Conservation (phyloP, 2,113 vertebrate species). For the Gallinago media region DNA sequence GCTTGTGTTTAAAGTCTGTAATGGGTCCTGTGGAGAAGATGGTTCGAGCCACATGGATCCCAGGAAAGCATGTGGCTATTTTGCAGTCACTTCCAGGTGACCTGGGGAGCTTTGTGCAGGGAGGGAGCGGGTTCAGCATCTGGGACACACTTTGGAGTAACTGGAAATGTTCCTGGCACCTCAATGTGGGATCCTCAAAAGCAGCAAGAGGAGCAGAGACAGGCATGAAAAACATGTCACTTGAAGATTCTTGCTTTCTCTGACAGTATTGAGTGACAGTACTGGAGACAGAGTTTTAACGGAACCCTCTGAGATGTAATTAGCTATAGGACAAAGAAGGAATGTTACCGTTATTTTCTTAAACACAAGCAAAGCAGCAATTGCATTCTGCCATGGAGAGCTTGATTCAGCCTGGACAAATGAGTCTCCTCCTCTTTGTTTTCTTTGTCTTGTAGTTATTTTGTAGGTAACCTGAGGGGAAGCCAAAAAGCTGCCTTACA, state of each 20-base stretch:
- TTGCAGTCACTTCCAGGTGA: background rate
- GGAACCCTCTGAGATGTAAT: background rate
- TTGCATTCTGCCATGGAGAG: background rate
- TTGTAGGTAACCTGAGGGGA: background rate
- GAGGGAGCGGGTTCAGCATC: background rate
- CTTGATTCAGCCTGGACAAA: background rate
- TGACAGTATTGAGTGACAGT: background rate
- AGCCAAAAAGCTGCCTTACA: background rate
- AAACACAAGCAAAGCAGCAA: background rate
- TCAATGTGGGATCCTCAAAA: background rate
- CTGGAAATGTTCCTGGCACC: background rate
- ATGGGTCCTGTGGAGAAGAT: fast-evolving
- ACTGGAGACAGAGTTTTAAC: background rate
- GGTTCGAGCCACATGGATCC: fast-evolving
- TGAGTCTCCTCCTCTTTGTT: background rate
- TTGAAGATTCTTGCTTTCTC: background rate
- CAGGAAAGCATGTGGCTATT: background rate
- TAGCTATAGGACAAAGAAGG: background rate
- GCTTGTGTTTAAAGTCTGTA: background rate
- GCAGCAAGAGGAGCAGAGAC: background rate
- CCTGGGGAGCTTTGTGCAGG: background rate
- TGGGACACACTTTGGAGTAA: background rate
- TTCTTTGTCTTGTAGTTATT: background rate
- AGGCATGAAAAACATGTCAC: fast-evolving
- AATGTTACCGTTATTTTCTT: background rate